Conservation (phyloP, 2,797 vertebrate genomes). For the Etheostoma nigrum region DNA sequence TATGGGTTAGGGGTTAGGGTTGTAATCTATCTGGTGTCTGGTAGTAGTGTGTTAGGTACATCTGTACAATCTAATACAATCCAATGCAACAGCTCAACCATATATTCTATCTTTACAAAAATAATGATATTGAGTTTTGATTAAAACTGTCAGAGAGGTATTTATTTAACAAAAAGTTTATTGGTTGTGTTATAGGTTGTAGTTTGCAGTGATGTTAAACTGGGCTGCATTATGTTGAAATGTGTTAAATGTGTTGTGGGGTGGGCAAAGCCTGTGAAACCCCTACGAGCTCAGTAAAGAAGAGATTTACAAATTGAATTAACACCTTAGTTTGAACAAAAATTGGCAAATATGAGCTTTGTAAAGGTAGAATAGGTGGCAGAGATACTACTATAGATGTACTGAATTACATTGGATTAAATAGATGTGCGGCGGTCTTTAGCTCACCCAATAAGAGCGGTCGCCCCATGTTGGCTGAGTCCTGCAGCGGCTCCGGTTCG, state of each 20-base stretch:
- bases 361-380: not conserved
- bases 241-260: not conserved
- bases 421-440: not conserved
- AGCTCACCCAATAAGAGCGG: too few species aligned
- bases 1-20: too few species aligned
- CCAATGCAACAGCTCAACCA: not conserved
- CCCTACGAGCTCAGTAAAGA: too few species aligned
- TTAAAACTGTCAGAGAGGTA: not conserved
- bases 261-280: too few species aligned
- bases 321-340: too few species aligned
- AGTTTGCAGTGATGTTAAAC: not conserved
- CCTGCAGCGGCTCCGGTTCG: too few species aligned
- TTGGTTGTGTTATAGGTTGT: too few species aligned
- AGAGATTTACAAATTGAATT: too few species aligned
- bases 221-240: too few species aligned
- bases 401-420: not conserved
- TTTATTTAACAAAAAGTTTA: not conserved
- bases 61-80: not conserved
- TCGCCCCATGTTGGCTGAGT: too few species aligned
- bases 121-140: not conserved
- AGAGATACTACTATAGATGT: not conserved
- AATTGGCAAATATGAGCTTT: too few species aligned
- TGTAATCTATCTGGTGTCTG: not conserved
- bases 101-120: not conserved
- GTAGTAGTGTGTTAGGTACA: not conserved